A percentile compares a stretch with the other conserved stretches of the same genome.
phyloP scores from a whole-genome alignment of 2,113 vertebrate species.

The Anhinga rufa region DNA sequence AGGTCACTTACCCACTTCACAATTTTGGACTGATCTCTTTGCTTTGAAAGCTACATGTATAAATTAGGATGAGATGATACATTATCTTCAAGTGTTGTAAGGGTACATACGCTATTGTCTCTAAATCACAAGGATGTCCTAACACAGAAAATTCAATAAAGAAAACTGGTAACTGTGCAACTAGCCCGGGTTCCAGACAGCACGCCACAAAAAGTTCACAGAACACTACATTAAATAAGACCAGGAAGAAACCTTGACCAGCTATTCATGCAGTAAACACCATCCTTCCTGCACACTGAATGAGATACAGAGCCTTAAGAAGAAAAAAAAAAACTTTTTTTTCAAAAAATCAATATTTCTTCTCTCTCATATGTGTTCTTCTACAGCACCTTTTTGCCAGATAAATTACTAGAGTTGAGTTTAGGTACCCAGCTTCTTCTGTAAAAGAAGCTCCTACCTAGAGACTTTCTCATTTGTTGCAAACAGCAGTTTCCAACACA shows the following conservation, averaged over 20 bases:
- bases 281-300: background rate
- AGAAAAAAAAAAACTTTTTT: too few relatives aligned
- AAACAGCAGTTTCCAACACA: background rate
- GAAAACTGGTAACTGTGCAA: background rate
- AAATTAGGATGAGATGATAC: background rate
- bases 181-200: background rate
- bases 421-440: background rate
- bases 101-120: background rate
- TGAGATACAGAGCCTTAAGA: background rate
- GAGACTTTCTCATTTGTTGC: background rate
- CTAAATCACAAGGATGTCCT: background rate
- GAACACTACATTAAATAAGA: background rate
- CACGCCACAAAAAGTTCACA: background rate
- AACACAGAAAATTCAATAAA: background rate
- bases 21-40: background rate
- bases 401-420: background rate
- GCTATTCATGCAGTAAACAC: rapidly evolving
- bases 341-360: background rate
- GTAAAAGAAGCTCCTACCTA: background rate
- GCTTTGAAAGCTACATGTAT: background rate
- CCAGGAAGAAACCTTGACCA: background rate
- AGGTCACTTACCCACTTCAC: background rate
- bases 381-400: background rate
- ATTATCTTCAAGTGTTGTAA: background rate
- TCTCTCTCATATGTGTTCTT: background rate